These are phyloP conservation scores for Anagrus nilaparvatae DNA, from an alignment of 1,140 invertebrate species.

Conservation along the genomic window DNA sequence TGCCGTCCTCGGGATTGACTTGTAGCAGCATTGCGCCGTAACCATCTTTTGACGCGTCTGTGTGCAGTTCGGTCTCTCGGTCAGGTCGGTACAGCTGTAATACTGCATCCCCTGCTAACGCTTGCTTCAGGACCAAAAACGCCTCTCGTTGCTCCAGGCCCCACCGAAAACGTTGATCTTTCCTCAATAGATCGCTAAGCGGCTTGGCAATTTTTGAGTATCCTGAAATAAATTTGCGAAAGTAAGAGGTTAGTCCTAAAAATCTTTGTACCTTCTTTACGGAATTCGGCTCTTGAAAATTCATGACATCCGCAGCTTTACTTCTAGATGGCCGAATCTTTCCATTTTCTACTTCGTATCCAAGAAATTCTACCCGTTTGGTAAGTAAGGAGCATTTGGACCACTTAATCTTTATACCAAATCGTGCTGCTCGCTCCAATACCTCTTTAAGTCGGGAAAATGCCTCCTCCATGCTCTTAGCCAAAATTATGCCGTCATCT, in stretches of 20 bases:
- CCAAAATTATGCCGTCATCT: slow-evolving; percentile 9
- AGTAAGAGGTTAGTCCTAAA: slow-evolving; percentile 26
- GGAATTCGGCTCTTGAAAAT: slow-evolving; percentile 23
- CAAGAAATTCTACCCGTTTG: slow-evolving; percentile 7
- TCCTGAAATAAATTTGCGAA: slow-evolving; percentile 20
- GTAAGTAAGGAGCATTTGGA: slow-evolving; percentile 11
- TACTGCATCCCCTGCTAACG: neutral
- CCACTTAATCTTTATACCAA: slow-evolving; percentile 10
- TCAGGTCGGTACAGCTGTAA: neutral
- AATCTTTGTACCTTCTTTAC: slow-evolving; percentile 23
- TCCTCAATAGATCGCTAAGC: slow-evolving; percentile 14
- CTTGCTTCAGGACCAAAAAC: neutral
- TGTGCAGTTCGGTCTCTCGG: slow-evolving; percentile 1
- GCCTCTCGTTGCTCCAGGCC: slow-evolving; percentile 14
- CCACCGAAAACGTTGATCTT: slow-evolving; percentile 1
- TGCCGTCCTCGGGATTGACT: neutral
- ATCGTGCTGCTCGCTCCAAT: neutral
- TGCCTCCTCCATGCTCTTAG: neutral
- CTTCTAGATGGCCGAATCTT: slow-evolving; percentile 3
- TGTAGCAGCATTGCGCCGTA: neutral
- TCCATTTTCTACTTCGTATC: slow-evolving; percentile 7
- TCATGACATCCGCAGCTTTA: slow-evolving; percentile 22
- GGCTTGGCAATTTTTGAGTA: slow-evolving; percentile 17
- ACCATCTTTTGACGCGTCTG: neutral
- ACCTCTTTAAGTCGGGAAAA: neutral